Percentiles rank a stretch among this genome's conserved stretches.
phyloP scores from a whole-genome alignment of 1,140 invertebrate genomes.

The Cryptotermes secundus region DNA sequence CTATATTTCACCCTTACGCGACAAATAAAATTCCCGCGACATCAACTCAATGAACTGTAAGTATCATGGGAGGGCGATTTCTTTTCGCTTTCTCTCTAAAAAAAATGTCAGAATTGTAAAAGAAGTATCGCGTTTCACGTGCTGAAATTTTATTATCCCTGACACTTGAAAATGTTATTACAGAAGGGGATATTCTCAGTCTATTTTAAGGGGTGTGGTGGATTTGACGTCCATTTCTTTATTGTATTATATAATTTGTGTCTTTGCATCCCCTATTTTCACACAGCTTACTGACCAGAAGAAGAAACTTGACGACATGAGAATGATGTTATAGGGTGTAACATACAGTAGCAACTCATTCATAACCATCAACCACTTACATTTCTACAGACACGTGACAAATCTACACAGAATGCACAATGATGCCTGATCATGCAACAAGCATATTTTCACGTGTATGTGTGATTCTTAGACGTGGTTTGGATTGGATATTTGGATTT shows the following conservation, averaged over 20 bases:
- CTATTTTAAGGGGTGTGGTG: slow-evolving; percentile 8
- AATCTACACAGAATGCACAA: too few species aligned
- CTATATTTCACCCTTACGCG: neutral
- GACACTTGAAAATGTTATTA: slow-evolving; percentile 14
- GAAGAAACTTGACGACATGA: neutral
- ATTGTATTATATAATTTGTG: slow-evolving; percentile 12
- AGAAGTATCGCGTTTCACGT: slow-evolving; percentile 1
- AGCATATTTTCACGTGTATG: too few species aligned
- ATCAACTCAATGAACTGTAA: slow-evolving; percentile 16
- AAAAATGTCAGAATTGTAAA: neutral
- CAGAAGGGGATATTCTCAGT: neutral
- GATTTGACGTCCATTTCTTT: slow-evolving; percentile 15
- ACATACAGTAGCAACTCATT: neutral
- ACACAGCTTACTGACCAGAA: neutral
- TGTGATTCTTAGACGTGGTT: too few species aligned
- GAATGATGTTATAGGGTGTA: neutral
- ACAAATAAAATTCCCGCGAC: slow-evolving; percentile 19
- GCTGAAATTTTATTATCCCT: neutral
- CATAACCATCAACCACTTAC: too few species aligned
- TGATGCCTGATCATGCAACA: too few species aligned
- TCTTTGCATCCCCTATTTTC: neutral
- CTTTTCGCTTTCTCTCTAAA: neutral
- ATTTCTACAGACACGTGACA: too few species aligned
- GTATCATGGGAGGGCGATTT: neutral
- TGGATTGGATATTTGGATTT: too few species aligned